Base-by-base conservation (phyloP, 2,797 vertebrate species). In the Oreonectes daqikongensis region DNA sequence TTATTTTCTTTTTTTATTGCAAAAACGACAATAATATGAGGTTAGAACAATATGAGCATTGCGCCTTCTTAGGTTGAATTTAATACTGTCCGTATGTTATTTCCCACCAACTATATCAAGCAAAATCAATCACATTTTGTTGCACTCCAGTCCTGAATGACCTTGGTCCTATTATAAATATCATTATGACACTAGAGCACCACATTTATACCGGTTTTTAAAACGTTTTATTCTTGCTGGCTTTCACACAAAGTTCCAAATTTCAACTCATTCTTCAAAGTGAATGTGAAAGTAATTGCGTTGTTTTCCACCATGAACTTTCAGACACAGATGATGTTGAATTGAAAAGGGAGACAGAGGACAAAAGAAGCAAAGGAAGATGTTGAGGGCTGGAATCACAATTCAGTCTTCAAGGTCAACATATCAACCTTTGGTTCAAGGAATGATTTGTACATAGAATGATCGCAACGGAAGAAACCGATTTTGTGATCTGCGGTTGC, bases 251-350 rank as follows among this genome's bases (percentile, higher is more conserved):
- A 55, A 26, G 53, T 26, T 55, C 22, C 12, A 55, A 50, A 68
- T 24, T 22, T 9, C 30, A 2, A 22, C 40, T 32, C n/a, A n/a
- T n/a, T n/a, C n/a, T n/a, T n/a, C n/a, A n/a, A 38, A 44, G 46
- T 42, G 14, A 60, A 24, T 42, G 40, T 71, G 22, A 65, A 57
- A 26, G 30, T 53, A 38, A 75, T 76, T 71, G 22, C 61, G 22
- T 60, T 80, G 52, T 75, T 70, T 46, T 59, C 15, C 48, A 30
- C 35, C 32, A 22, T 30, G 6, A 72, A 68, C 70, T 67, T 40
- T 48, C n/a, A 53, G 17, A 66, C 24, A 48, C 15, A 24, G 18
- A 52, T 26, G 22, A 48, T 12, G 22, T 18, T 28, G 4, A 22
- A 26, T 40, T 15, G 11, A 17, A 59, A 20, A 18, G 61, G 18